Base-by-base conservation (phyloP, 2,888 invertebrate species). In the Pyralis farinalis region DNA sequence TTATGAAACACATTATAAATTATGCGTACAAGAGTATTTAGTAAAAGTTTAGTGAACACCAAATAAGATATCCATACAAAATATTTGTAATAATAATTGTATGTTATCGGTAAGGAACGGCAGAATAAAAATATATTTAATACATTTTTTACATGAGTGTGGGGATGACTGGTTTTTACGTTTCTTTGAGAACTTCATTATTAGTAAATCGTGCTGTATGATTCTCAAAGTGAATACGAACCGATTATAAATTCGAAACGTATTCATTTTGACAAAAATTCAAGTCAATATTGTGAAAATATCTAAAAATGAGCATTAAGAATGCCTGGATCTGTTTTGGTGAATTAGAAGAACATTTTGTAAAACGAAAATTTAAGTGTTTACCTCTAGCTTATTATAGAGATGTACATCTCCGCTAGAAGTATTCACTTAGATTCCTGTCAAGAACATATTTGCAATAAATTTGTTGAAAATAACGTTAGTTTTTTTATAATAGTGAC, bases 371-470 rank as follows among this genome's bases (percentile, higher is more conserved):
- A 62, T 77, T 70, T 74, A 71, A 73, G 71, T 37, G 73, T 65
- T 68, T 74, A 72, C 69, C 62, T 74, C 72, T 54, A 56, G 44
- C 42, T 37, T 42, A 43, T 42, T 51, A 43, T n/a, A n/a, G n/a
- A n/a, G n/a, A n/a, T n/a, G n/a, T n/a, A n/a, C n/a, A n/a, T n/a
- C n/a, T 57, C 50, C 46, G 45, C 34, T 43, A 35, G 74, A 71
- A 70, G 72, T 76, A 66, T 62, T 60, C 70, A 51, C 72, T 78
- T 80, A 75, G 66, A 75, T 70, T 58, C 56, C 63, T 67, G 65
- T 68, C 59, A 64, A 60, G 61, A 56, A 66, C 67, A 70, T 68
- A 73, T 77, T 80, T 83, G 74, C 69, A 85, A 77, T 82, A 82
- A 81, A 79, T 62, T 79, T 84, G 79, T 77, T 84, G 70, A 77